Evolutionary conservation across 2,113 vertebrate species (phyloP), one percentile per base, ranked within the genome.

Genomic region (Catagonus wagneri): DNA sequence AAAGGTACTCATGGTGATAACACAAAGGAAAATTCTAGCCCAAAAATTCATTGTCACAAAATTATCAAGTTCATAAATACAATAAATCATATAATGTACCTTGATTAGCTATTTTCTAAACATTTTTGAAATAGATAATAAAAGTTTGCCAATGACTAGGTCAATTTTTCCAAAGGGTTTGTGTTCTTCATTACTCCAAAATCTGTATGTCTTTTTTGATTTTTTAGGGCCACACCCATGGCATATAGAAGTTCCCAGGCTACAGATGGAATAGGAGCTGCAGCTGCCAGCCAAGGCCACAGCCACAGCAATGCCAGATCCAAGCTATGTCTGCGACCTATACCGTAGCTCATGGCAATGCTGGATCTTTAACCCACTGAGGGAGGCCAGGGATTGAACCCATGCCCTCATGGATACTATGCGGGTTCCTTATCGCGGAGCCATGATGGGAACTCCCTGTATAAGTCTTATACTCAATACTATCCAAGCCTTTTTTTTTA

Each of bases 21-120:
- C 4, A 60, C 25, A 93, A n/a, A 80, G 78, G 79, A 88, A 54
- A 81, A 89, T 76, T 50, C 66, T 92, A 84, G 25, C 6, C 2
- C 61, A n/a, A 75, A 72, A 97, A 69, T 72, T 83, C 10, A 74
- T 0, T 76, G 11, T 80, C 60, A 95, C 32, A 85, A 90, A 93
- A 91, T 39, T 79, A 19, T 91, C 60, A 68, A 89, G 85, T 54
- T 83, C 50, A 65, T 76, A 92, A 95, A 36, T 19, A 71, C 9
- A 86, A 65, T 3, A 90, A 60, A 50, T 60, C 6, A 88, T 23
- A 84, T 19, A 89, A 60, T 20, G 4, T 60, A 27, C 44, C 36
- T 36, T 58, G n/a, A 23, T 79, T 25, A 75, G 3, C 32, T 88
- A 39, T 25, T 89, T 75, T 80, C 34, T 83, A 71, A 95, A 88